Base-by-base conservation (phyloP, 2,113 vertebrate species). In the Illadopsis cleaveri region DNA sequence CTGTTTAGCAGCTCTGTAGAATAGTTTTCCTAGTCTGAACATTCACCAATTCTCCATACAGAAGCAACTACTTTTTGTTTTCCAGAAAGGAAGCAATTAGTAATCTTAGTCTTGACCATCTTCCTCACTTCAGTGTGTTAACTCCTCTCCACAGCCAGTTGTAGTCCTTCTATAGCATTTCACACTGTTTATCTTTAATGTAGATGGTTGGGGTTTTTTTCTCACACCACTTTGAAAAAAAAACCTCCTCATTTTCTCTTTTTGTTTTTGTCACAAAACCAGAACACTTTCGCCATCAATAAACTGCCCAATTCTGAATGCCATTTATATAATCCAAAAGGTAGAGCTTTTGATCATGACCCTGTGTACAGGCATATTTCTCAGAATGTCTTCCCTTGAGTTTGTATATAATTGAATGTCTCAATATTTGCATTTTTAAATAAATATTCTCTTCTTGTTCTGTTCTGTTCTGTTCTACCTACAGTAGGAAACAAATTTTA, bases 191-290 rank as follows among this genome's bases (percentile, higher is more conserved):
- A n/a, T 31, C 22, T 73, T 64, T 73, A 66, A 53, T 75, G 20
- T 13, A 79, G 18, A 14, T 58, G 7, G 6, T 3, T 44, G 9
- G 15, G 1, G 0, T 0, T 45, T 54, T 57, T 57, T 68, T 10
- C 44, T 37, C 18, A 76, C 40, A 56, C 6, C 4, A 24, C 9
- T 87, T 61, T 19, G 19, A 12, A 84, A 58, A 47, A 19, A 16
- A 1, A 45, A 7, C 16, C 0, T n/a, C 10, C 30, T 69, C 12
- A 10, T 81, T 88, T 93, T 73, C 17, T 66, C 56, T 51, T 45
- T 45, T 19, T 60, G 1, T 10, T 73, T 86, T 56, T n/a, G 2
- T 4, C 11, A 58, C 28, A 58, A 50, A 35, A 72, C 6, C 16
- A 48, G 11, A 40, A 42, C 24, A 50, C 3, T 57, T 58, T 62